Base-by-base conservation (phyloP, 2,888 invertebrate species). In the Athripsodes cinereus region DNA sequence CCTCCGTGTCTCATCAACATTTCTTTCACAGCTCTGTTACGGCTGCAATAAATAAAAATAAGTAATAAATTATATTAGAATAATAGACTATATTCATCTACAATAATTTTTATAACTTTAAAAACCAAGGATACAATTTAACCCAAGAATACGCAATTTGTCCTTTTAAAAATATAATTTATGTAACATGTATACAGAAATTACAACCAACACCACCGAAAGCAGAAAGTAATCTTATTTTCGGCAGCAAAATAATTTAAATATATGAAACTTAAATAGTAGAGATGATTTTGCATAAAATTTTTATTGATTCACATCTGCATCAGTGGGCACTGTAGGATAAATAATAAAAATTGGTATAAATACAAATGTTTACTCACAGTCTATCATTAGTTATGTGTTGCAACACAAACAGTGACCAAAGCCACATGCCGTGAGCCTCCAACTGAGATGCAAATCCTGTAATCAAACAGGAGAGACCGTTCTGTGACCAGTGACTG, bases 381-480 rank as follows among this genome's bases (percentile, higher is more conserved):
- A 68, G 69, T 0, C 1, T n/a, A 1, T 72, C 72, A 58, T 88
- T 76, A 11, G 84, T 80, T 16, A 89, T 77, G 69, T 88, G 87
- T 1, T 86, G 70, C 21, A 92, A 74, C 0, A 89, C 90, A 70
- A 90, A 94, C 22, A 92, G 80, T 0, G 95, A 87, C 84, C 92
- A 90, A 46, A 93, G 88, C 92, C 95, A 96, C 22, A 87, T 74
- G 0, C 89, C 92, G 55, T 84, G 72, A 22, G 87, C 83, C 72
- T 95, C 94, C 57, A 97, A 73, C 72, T 95, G 94, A 0, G 86
- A 82, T 0, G 94, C 89, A 66, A 88, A 88, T 58, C 87, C 88
- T 0, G 81, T 76, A 67, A 87, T 85, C 2, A 90, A 74, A 61
- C 81, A 77, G 10, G 80, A 79, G 47, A 78, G 75, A 5, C 82